Evolutionary conservation across 1,140 invertebrate species (phyloP).

Genomic region (Drosophila triauraria): DNA sequence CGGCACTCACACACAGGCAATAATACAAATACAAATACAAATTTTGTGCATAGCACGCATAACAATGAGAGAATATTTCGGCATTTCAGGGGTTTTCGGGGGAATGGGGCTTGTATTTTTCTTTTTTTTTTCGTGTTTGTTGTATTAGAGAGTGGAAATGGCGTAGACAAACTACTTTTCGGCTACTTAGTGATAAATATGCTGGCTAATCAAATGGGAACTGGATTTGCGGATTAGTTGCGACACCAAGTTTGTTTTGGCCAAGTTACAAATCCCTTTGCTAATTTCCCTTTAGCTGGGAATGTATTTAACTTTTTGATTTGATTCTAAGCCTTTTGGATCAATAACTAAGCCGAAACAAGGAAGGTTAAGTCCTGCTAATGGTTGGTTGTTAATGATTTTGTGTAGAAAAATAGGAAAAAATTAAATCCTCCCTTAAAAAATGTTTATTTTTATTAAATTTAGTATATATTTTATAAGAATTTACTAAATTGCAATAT

Average conservation of each 20-base stretch:
- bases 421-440: accelerated
- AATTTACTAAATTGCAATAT: neutral
- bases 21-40: conserved; percentile 45
- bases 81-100: neutral
- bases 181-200: conserved; percentile 63
- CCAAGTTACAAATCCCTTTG: conserved; percentile 33
- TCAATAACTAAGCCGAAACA: neutral
- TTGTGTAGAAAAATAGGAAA: neutral
- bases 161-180: conserved; percentile 54
- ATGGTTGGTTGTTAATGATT: neutral
- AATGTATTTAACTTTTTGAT: neutral
- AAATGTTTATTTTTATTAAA: neutral
- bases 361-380: neutral
- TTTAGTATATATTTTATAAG: too few relatives aligned
- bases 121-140: neutral
- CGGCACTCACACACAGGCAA: conserved; percentile 52
- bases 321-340: neutral
- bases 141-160: conserved; percentile 32
- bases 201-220: conserved; percentile 55
- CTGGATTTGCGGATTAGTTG: conserved; percentile 44
- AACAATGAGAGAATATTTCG: conserved; percentile 62
- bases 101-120: conserved; percentile 2
- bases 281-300: conserved; percentile 27
- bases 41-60: conserved; percentile 72
- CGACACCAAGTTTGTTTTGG: conserved; percentile 4